Base-by-base conservation (phyloP, 2,888 invertebrate genomes). In the Spatulosminthurus flaviceps region DNA sequence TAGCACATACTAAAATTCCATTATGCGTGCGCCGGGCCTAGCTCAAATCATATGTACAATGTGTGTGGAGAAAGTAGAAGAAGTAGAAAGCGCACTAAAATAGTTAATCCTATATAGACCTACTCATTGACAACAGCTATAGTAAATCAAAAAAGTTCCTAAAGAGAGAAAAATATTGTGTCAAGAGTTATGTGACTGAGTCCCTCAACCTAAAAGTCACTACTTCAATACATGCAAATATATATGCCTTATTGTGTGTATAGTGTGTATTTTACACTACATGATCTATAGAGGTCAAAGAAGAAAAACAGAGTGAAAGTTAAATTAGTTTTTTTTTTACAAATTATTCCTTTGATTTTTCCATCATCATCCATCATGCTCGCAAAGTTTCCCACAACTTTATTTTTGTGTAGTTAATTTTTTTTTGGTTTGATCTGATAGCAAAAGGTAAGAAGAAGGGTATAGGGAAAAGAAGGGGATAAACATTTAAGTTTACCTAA, bases 341-440 rank as follows among this genome's bases (percentile, higher is more conserved):
- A n/a, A 22, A 64, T 34, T 34, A 34, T 29, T 9, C 21, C 34
- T 26, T 70, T 29, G 13, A 71, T 41, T 70, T 60, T 71, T 75
- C 41, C 41, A 64, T 66, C 75, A 75, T 75, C 75, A 75, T 73
- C 72, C 73, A 73, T 73, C 73, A 73, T 73, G 73, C 73, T 73
- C 41, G 21, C 9, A 70, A 21, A 60, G 4, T 19, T 60, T 60
- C 19, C 2, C n/a, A 64, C 16, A 69, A 69, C 28, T 28, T 24
- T 42, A 24, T 21, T 22, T 7, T 61, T 61, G 19, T 7, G 22
- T 16, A 71, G 34, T 16, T 41, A 71, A n/a, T n/a, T 28, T 24
- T 19, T 21, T 61, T 21, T 22, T n/a, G 51, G 28, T 26, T 28
- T 61, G 28, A 61, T 61, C 19, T n/a, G 29, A 74, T 13, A 74